Percentiles rank a stretch among this genome's conserved stretches.
Conservation (phyloP, 2,888 invertebrate genomes). For the Patella caerulea region DNA sequence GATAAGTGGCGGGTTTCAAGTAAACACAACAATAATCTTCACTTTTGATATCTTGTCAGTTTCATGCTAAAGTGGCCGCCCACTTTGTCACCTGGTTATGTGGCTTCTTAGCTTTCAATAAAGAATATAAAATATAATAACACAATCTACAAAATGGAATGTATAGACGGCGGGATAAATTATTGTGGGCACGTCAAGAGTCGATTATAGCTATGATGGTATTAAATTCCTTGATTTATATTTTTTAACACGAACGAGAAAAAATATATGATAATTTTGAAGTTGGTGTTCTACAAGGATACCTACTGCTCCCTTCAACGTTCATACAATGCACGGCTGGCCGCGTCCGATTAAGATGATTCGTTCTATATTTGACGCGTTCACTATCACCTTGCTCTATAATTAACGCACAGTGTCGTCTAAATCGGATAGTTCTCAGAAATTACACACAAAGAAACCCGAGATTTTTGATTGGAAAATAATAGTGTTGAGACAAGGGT, state of each 20-base stretch:
- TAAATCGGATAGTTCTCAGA: conserved; percentile 9
- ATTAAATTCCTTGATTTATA: neutral
- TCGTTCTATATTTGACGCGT: conserved; percentile 2
- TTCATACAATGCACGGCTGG: conserved; percentile 4
- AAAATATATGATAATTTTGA: neutral
- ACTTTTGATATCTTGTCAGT: conserved; percentile 5
- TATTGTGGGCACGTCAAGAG: too few species aligned
- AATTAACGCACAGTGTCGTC: conserved; percentile 5
- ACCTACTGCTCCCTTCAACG: neutral
- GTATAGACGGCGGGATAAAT: too few species aligned
- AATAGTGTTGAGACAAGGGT: conserved; percentile 9
- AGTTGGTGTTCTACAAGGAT: neutral
- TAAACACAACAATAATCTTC: too few species aligned
- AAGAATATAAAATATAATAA: too few species aligned
- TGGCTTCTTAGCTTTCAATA: too few species aligned
- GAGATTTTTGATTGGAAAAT: conserved; percentile 11
- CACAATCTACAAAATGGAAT: too few species aligned
- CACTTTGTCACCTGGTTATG: too few species aligned
- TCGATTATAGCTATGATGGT: too few species aligned
- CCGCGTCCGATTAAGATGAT: conserved; percentile 4
- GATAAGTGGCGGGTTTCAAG: too few species aligned
- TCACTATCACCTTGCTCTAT: conserved; percentile 1
- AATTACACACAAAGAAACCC: conserved; percentile 9
- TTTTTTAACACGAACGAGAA: neutral
- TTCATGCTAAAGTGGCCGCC: neutral